Percentiles rank a stretch among this genome's conserved stretches.
Conservation (phyloP, 2,888 invertebrate species). For the Leptopilina myrica region DNA sequence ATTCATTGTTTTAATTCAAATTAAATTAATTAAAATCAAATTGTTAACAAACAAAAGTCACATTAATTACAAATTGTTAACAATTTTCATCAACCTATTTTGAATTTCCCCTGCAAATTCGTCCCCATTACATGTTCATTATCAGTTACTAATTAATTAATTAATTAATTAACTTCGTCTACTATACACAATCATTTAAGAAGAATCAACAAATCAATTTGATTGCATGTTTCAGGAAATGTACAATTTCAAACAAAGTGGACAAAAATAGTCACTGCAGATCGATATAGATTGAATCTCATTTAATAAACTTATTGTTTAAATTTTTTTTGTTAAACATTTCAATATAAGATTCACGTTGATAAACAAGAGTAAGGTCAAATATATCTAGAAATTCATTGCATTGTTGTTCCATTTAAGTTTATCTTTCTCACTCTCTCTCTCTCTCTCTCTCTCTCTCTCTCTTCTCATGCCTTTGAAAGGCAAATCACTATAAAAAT, state of each 20-base stretch:
- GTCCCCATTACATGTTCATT: too few relatives aligned
- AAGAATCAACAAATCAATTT: too few relatives aligned
- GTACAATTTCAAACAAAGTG: neutral
- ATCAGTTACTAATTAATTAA: too few relatives aligned
- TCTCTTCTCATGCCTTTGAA: neutral
- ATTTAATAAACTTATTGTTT: constrained; percentile 15
- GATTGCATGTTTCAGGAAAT: neutral
- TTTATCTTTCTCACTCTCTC: neutral
- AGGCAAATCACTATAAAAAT: constrained; percentile 26
- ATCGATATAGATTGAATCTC: neutral
- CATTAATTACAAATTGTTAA: too few relatives aligned
- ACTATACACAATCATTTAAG: too few relatives aligned
- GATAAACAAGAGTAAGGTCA: constrained; percentile 34
- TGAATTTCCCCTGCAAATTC: too few relatives aligned
- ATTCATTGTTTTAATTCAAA: too few relatives aligned
- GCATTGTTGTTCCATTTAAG: constrained; percentile 25
- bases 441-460: neutral
- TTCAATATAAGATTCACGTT: constrained; percentile 24
- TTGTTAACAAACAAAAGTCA: too few relatives aligned
- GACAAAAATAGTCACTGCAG: neutral
- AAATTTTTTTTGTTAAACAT: constrained; percentile 2
- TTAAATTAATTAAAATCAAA: too few relatives aligned
- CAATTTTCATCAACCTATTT: too few relatives aligned
- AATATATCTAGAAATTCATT: constrained; percentile 30
- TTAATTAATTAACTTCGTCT: too few relatives aligned